Conservation (phyloP, 1,140 invertebrate species). For the Nomia melanderi region DNA sequence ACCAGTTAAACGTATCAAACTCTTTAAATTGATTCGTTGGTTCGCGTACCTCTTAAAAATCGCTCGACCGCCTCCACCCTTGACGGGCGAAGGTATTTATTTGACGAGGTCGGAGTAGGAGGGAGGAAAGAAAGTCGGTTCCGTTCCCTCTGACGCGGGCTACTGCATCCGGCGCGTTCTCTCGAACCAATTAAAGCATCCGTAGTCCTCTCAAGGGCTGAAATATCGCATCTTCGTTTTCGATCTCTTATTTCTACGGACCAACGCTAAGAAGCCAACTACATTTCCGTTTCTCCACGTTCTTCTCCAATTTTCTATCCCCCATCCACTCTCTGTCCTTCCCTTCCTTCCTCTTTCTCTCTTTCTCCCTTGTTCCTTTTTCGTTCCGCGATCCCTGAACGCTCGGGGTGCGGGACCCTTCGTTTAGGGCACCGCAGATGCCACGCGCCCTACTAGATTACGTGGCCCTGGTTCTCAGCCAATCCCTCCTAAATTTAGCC, state of each 20-base stretch:
- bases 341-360: background rate
- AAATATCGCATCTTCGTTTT: constrained; percentile 28
- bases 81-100: background rate
- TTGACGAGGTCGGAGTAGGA: background rate
- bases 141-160: constrained; percentile 18
- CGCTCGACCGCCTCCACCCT: background rate
- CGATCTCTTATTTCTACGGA: constrained; percentile 40
- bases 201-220: background rate
- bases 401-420: constrained; percentile 60
- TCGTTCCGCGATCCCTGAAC: constrained; percentile 4
- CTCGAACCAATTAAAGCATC: constrained; percentile 28
- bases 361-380: constrained; percentile 5
- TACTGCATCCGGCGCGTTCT: constrained; percentile 7
- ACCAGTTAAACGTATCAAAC: background rate
- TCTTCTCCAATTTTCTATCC: constrained; percentile 28
- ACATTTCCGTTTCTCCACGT: constrained; percentile 41
- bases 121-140: background rate
- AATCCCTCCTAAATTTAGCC: background rate
- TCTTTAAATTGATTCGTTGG: constrained; percentile 11
- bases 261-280: constrained; percentile 44
- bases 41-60: constrained; percentile 1
- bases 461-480: constrained; percentile 48
- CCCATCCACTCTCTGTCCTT: background rate
- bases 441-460: constrained; percentile 59
- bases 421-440: constrained; percentile 64